Base-by-base conservation (phyloP, 2,888 invertebrate species). In the Coenonympha arcania region DNA sequence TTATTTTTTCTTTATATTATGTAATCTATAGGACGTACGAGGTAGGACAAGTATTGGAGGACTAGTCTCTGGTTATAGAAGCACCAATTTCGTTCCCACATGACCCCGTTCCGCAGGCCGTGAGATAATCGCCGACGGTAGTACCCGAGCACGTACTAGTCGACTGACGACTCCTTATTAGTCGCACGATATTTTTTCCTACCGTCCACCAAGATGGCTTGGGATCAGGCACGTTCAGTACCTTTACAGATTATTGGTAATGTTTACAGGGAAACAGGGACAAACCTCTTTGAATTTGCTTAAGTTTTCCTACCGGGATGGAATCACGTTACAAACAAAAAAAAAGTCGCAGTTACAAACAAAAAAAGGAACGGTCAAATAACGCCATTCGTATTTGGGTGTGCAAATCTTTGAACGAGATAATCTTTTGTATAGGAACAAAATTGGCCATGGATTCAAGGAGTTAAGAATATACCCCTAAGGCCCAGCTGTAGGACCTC, bases 61-160 rank as follows among this genome's bases (percentile, higher is more conserved):
- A n/a, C n/a, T n/a, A n/a, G n/a, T n/a, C n/a, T n/a, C n/a, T n/a
- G n/a, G n/a, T n/a, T n/a, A n/a, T n/a, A n/a, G n/a, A 69, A 71
- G 76, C 65, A 62, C 71, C 71, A 70, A 71, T 75, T 80, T 68
- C 65, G 71, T 77, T 80, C 78, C 71, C 80, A 74, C 75, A 70
- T 82, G 81, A 82, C 82, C 80, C 71, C 75, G 71, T 75, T 76
- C 67, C 60, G 62, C 61, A 62, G 73, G 76, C 79, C 83, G 81
- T 83, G 83, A 82, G 83, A 84, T 82, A 80, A 80, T 81, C 82
- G 81, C 79, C 63, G 71, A 71, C 79, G 73, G 79, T 76, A 76
- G 77, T 79, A 79, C 76, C 75, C 77, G 63, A 69, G 69, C 82
- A 80, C 81, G 83, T 82, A 78, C 78, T 44, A 43, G 48, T 41